A percentile compares a stretch with the other conserved stretches of the same genome.
These are phyloP conservation scores for Oxystoma pomonae DNA, from an alignment of 2,888 invertebrate species.

Conservation along the genomic window DNA sequence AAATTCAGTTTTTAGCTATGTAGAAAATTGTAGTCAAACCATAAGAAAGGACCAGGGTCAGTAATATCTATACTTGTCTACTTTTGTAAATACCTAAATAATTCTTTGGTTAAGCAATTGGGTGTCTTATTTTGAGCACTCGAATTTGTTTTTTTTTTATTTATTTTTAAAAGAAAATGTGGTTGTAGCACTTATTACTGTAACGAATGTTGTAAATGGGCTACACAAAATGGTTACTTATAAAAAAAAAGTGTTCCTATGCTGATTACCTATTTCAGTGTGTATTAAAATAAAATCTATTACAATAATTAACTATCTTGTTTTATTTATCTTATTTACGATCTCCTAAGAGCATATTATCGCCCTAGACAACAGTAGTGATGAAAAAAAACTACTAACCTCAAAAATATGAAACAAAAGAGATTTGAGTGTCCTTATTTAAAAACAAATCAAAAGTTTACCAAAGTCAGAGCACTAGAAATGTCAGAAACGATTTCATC, in stretches of 20 bases:
- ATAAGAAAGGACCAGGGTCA: conserved; percentile 25
- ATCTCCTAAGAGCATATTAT: too few relatives aligned
- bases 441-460: too few relatives aligned
- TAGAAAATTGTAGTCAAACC: background rate
- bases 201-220: conserved; percentile 31
- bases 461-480: too few relatives aligned
- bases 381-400: too few relatives aligned
- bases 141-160: conserved; percentile 43
- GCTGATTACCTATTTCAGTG: conserved; percentile 47
- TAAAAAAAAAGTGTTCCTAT: conserved; percentile 45
- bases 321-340: background rate
- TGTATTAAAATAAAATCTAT: conserved; percentile 47
- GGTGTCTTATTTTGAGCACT: conserved; percentile 36
- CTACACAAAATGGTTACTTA: conserved; percentile 40
- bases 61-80: conserved; percentile 6
- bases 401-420: too few relatives aligned
- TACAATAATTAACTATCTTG: conserved; percentile 32
- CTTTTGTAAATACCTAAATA: conserved; percentile 4
- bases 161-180: conserved; percentile 31
- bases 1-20: background rate
- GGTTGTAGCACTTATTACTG: conserved; percentile 43
- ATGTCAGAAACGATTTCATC: too few relatives aligned
- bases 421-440: too few relatives aligned
- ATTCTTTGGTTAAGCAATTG: background rate
- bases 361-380: too few relatives aligned